Conservation (phyloP, 2,797 vertebrate species). For the Poecilia velifera region DNA sequence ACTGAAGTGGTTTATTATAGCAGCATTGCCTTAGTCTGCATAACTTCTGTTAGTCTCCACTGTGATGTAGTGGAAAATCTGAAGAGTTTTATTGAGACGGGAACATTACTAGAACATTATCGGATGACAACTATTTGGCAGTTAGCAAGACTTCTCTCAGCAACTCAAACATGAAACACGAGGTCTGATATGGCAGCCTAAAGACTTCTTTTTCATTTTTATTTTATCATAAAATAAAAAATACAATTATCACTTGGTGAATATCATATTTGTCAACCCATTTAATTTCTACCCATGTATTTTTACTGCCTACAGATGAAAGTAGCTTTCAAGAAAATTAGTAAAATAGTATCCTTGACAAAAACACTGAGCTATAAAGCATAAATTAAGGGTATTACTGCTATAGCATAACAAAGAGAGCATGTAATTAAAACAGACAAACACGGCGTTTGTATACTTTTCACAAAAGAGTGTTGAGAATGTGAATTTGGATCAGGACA, state of each 20-base stretch:
- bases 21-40: slow-evolving; percentile 19
- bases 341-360: slow-evolving; percentile 77
- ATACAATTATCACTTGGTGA: background rate
- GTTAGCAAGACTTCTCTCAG: slow-evolving; percentile 31
- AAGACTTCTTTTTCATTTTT: background rate
- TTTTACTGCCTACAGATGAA: background rate
- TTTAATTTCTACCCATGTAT: background rate
- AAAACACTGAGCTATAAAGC: slow-evolving; percentile 43
- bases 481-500: slow-evolving; percentile 28
- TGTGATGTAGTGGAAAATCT: slow-evolving; percentile 46
- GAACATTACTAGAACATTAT: slow-evolving; percentile 14
- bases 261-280: background rate
- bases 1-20: slow-evolving; percentile 3
- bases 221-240: background rate
- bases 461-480: slow-evolving; percentile 51
- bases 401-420: slow-evolving; percentile 33
- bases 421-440: slow-evolving; percentile 44
- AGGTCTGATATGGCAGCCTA: background rate
- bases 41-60: slow-evolving; percentile 37
- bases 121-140: slow-evolving; percentile 20
- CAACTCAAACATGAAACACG: slow-evolving; percentile 12
- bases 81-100: slow-evolving; percentile 40
- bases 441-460: slow-evolving; percentile 36
- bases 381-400: slow-evolving; percentile 42
- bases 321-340: slow-evolving; percentile 48